These are phyloP conservation scores for Anadara kagoshimensis DNA, from an alignment of 1,140 invertebrate species.

Conservation along the genomic window DNA sequence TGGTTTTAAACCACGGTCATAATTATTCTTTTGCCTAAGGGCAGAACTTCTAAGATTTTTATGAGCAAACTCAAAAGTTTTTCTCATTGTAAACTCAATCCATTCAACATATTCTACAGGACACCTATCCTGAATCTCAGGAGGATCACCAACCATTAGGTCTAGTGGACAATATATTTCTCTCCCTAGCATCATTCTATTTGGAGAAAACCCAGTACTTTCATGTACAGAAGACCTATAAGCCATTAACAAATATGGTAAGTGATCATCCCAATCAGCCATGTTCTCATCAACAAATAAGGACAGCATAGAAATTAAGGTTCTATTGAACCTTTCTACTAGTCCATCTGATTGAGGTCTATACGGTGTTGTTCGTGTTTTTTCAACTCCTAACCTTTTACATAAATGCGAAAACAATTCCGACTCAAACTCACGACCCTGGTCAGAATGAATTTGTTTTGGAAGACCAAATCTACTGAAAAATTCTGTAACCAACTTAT, in stretches of 20 bases:
- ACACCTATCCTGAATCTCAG: too few relatives aligned
- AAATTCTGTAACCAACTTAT: constrained; percentile 45
- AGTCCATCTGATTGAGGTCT: constrained; percentile 67
- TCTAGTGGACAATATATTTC: constrained; percentile 36
- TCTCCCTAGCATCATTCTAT: constrained; percentile 37
- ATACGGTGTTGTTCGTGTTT: constrained; percentile 59
- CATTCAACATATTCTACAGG: constrained; percentile 42
- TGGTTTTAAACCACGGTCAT: constrained; percentile 32
- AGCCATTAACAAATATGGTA: constrained; percentile 35
- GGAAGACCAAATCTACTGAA: constrained; percentile 36
- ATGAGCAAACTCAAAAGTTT: constrained; percentile 8
- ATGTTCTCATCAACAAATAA: constrained; percentile 33
- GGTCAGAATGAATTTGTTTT: constrained; percentile 44
- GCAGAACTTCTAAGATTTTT: background rate
- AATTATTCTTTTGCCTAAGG: constrained; percentile 34
- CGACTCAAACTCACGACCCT: constrained; percentile 47
- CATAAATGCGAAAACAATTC: constrained; percentile 32
- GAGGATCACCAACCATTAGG: constrained; percentile 34
- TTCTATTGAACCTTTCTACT: constrained; percentile 60
- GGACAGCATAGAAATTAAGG: constrained; percentile 45
- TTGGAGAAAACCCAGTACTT: constrained; percentile 24
- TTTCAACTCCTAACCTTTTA: constrained; percentile 37
- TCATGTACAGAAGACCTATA: constrained; percentile 29
- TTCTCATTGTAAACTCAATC: constrained; percentile 18
- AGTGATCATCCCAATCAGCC: constrained; percentile 42